These are phyloP conservation scores for Lepus oiostolus DNA, from an alignment of 2,797 vertebrate genomes.

Conservation along the genomic window DNA sequence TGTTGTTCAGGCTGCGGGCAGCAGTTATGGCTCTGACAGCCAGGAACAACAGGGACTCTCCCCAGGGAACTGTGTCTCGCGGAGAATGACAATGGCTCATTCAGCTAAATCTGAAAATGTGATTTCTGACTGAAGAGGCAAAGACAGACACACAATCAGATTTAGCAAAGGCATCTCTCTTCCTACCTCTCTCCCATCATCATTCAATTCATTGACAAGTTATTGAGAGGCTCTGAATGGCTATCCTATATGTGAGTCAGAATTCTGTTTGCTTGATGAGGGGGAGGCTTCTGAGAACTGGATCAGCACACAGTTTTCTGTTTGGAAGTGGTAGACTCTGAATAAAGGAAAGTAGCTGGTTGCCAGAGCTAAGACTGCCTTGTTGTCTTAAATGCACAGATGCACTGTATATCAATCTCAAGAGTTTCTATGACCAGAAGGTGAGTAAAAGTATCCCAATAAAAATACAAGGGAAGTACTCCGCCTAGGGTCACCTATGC, in stretches of 20 bases:
- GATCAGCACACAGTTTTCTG: not conserved
- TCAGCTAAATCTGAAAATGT: not conserved
- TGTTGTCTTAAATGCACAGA: not conserved
- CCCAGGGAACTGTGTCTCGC: not conserved
- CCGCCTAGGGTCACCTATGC: not conserved
- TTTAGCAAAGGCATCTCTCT: constrained; percentile 1
- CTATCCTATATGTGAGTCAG: not conserved
- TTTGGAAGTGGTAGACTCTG: not conserved
- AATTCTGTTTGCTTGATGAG: not conserved
- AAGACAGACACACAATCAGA: constrained; percentile 21
- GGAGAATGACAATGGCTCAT: not conserved
- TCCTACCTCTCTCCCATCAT: not conserved
- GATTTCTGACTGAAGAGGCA: not conserved
- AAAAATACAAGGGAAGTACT: not conserved
- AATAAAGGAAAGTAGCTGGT: not conserved
- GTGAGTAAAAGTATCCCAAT: not conserved
- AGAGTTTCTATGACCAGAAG: not conserved
- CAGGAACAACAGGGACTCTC: not conserved
- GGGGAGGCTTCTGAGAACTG: not conserved
- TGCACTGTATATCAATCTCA: not conserved
- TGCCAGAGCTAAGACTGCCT: not conserved
- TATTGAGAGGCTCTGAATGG: not conserved
- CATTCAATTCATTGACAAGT: not conserved
- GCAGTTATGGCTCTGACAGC: not conserved
- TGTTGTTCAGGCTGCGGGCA: not conserved